These are phyloP conservation scores for Elaphurus davidianus DNA, from an alignment of 2,113 vertebrate species.

Conservation along the genomic window DNA sequence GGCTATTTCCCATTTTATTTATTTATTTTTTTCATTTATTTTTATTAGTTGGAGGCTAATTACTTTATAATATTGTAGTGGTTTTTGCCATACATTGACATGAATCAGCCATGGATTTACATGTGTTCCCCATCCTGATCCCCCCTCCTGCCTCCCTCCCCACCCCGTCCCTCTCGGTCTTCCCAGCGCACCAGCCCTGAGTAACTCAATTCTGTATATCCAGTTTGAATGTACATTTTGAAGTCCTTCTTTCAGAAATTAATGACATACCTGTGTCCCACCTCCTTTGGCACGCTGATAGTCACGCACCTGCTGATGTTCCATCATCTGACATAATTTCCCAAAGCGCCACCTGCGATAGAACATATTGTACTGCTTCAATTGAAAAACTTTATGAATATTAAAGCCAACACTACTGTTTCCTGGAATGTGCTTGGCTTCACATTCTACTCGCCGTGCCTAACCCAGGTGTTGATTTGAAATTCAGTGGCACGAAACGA, in stretches of 20 bases:
- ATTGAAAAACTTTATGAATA: conserved; percentile 66
- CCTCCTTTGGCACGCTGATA: neutral
- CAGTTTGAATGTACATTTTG: neutral
- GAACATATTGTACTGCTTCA: conserved; percentile 58
- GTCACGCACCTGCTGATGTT: conserved; percentile 38
- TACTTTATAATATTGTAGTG: no score
- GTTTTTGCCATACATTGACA: no score
- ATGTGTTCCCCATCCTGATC: no score
- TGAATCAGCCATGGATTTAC: no score
- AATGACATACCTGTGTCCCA: neutral
- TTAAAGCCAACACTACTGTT: conserved; percentile 53
- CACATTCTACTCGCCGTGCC: neutral
- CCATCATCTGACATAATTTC: conserved; percentile 56
- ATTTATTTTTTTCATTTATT: no score
- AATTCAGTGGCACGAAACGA: conserved; percentile 68
- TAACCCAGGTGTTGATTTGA: conserved; percentile 76
- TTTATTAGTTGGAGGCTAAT: no score
- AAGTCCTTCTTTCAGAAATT: neutral
- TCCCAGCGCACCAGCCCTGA: no score
- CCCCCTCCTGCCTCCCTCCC: no score
- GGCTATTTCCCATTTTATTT: neutral
- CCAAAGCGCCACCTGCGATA: conserved; percentile 49
- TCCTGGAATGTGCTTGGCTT: conserved; percentile 34
- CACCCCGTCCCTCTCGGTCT: no score
- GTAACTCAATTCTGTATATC: neutral